Conservation (phyloP, 2,113 vertebrate genomes). For the Chaetops frenatus region DNA sequence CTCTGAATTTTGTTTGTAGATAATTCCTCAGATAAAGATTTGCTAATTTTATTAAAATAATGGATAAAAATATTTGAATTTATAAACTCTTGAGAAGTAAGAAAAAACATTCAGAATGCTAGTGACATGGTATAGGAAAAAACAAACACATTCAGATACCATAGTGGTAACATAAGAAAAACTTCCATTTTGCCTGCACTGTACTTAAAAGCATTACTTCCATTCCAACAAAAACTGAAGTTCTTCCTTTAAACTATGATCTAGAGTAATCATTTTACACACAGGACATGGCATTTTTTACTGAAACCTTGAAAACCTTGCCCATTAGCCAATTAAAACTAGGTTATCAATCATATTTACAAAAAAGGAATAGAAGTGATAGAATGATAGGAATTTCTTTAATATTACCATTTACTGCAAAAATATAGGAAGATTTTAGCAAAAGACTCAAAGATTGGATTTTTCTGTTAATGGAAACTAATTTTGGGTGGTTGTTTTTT, state of each 20-base stretch:
- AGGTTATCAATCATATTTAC: neutral
- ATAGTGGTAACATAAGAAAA: neutral
- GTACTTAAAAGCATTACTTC: neutral
- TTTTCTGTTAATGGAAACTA: neutral
- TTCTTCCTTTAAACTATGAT: neutral
- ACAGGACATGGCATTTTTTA: neutral
- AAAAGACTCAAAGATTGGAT: neutral
- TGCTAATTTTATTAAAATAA: neutral
- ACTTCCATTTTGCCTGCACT: neutral
- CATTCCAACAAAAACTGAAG: neutral
- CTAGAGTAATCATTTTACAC: neutral
- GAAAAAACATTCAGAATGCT: neutral
- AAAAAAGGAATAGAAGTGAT: neutral
- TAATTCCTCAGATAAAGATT: neutral
- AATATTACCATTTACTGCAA: neutral
- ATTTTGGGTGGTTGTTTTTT: neutral
- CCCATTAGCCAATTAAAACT: neutral
- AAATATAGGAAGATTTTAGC: neutral
- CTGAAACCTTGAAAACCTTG: neutral
- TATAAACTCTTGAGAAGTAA: neutral
- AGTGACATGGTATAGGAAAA: neutral
- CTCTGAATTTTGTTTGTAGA: neutral
- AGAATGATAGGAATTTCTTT: neutral
- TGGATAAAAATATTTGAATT: neutral
- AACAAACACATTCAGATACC: neutral